phyloP scores from a whole-genome alignment of 2,888 invertebrate genomes.

The Oscheius sp. region DNA sequence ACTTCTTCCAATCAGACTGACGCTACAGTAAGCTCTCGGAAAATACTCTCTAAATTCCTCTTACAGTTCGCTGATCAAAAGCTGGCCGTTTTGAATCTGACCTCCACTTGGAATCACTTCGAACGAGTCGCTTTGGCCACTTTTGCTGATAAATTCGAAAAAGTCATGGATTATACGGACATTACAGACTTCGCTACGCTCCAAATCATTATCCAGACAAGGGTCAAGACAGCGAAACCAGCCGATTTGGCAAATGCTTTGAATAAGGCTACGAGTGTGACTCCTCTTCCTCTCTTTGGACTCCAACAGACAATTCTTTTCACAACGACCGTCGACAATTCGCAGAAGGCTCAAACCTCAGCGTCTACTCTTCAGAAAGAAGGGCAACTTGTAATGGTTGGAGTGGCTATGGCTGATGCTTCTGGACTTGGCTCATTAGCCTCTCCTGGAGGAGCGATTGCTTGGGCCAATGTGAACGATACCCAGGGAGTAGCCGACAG shows the following conservation, averaged over 20 bases:
- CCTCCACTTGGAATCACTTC: slow-evolving; percentile 25
- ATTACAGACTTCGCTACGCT: background rate
- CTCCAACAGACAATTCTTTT: slow-evolving; percentile 13
- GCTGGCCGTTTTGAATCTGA: background rate
- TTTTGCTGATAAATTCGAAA: background rate
- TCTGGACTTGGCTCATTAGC: background rate
- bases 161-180: background rate
- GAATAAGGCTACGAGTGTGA: slow-evolving; percentile 2
- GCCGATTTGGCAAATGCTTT: background rate
- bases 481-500: background rate
- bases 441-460: slow-evolving; percentile 18
- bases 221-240: background rate
- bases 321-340: slow-evolving; percentile 6
- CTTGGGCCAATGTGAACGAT: slow-evolving; percentile 23
- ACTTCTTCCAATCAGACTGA: slow-evolving; percentile 2
- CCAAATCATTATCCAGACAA: background rate
- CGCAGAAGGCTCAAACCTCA: background rate
- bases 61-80: slow-evolving; percentile 20
- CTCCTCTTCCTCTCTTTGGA: background rate
- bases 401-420: slow-evolving; percentile 20
- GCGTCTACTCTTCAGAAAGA: background rate
- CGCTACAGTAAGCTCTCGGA: background rate
- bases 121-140: slow-evolving; percentile 17
- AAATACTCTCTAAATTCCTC: background rate
- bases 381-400: slow-evolving; percentile 16